These are phyloP conservation scores for Mus spicilegus DNA, from an alignment of 2,113 vertebrate genomes.

Conservation along the genomic window DNA sequence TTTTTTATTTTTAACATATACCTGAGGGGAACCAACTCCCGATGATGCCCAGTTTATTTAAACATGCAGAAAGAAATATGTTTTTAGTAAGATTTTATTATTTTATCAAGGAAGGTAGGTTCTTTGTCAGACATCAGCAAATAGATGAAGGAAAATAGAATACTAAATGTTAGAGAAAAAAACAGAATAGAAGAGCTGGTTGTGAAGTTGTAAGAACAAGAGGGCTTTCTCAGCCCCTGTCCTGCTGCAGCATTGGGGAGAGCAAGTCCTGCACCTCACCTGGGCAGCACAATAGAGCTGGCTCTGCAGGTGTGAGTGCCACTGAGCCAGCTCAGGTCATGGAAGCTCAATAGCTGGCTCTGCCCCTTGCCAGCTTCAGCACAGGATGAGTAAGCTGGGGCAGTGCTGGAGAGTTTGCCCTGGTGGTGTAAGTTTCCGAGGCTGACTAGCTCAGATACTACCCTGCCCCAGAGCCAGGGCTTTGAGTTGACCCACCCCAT, in stretches of 20 bases:
- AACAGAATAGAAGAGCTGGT: not conserved
- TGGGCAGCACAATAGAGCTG: not conserved
- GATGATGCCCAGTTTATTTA: not conserved
- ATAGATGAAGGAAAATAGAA: constrained; percentile 44
- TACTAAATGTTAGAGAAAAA: not conserved
- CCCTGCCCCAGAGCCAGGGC: not conserved
- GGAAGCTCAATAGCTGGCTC: not conserved
- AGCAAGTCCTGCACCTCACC: not conserved
- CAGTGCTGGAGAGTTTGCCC: not conserved
- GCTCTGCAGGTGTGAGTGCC: not conserved
- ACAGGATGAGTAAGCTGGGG: not conserved
- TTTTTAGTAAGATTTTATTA: not conserved
- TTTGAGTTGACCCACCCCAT: not conserved
- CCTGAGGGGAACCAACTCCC: not conserved
- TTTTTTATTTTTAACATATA: not conserved
- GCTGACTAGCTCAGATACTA: not conserved
- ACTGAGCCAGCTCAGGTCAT: not conserved
- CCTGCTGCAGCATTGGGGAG: not conserved
- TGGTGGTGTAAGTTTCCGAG: not conserved
- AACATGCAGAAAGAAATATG: not conserved
- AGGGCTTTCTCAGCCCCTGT: not conserved
- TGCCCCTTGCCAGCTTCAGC: not conserved
- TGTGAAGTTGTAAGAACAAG: not conserved
- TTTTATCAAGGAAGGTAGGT: not conserved
- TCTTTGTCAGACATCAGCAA: constrained; percentile 2